Conservation (phyloP, 2,797 vertebrate species). For the Apodemus agrarius region DNA sequence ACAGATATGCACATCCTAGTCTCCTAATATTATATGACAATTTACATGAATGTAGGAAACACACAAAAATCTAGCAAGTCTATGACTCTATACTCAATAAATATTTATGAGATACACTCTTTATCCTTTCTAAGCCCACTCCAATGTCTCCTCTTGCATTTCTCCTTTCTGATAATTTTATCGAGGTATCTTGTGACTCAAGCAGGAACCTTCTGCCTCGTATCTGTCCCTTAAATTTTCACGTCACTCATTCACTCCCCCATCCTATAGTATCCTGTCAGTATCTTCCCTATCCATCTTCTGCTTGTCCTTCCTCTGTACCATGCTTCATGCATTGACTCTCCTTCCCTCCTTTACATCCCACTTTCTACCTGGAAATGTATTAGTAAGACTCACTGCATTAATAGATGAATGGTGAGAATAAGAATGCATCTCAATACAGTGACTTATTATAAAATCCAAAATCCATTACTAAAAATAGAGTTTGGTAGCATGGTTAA, state of each 20-base stretch:
- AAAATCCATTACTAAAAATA: not conserved
- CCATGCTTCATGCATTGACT: not conserved
- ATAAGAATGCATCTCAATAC: not conserved
- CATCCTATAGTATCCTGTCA: fast-evolving
- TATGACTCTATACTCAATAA: not conserved
- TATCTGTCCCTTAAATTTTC: not conserved
- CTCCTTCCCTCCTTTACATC: not conserved
- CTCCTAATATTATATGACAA: not conserved
- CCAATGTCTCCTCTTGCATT: not conserved
- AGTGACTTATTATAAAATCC: not conserved
- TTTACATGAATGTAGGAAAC: not conserved
- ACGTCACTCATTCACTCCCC: not conserved
- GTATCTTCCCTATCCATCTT: not conserved
- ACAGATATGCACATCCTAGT: not conserved
- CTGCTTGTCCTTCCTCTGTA: no score
- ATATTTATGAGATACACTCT: not conserved
- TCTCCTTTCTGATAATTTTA: not conserved
- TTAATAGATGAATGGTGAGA: not conserved
- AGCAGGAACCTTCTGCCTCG: not conserved
- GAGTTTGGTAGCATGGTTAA: not conserved
- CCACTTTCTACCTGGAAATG: not conserved
- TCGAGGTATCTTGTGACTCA: not conserved
- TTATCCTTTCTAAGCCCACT: not conserved
- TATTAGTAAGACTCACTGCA: not conserved
- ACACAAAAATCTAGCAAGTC: not conserved